Evolutionary conservation across 1,140 invertebrate genomes (phyloP), one percentile per base, ranked within the genome.

Genomic region (Caerostris darwini): DNA sequence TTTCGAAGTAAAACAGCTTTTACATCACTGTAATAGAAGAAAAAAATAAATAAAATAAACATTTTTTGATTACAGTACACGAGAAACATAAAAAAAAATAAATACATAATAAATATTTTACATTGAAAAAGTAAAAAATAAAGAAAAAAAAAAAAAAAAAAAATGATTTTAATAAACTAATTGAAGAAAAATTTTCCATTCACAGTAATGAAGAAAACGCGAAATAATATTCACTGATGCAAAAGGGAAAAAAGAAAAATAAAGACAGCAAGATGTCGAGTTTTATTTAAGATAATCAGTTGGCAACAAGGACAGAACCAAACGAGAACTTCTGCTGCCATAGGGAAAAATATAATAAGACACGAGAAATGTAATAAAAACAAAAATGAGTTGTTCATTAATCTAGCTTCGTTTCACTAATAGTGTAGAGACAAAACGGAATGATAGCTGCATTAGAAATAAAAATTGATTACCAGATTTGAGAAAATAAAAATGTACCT

Each of bases 391-490:
- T 6, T 8, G 58, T 87, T 90, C 69, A 90, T 90, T 90, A 90
- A 90, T 77, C 56, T 90, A 81, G 54, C 56, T 90, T 59, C 19
- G 89, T 81, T 90, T 77, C 69, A 6, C 71, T 69, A 81, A 90
- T 50, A 90, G 56, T 69, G 3, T n/a, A 54, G 61, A 77, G 71
- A 89, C 8, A 53, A 89, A 71, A 34, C 14, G 7, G 56, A 59
- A 89, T 53, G 53, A 71, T 64, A 69, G 61, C 53, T 56, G n/a
- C 50, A 19, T 58, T 54, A 19, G 14, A 69, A 89, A 89, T 89
- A 53, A 89, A 69, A 89, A 89, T 69, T 89, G 87, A 89, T 89
- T 89, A 64, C 61, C 54, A 71, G 64, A 89, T 89, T 89, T 64
- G 14, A 5, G 71, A 56, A n/a, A 89, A 14, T 14, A 67, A 61